phyloP scores from a whole-genome alignment of 2,888 invertebrate genomes.

The Tetheella fluctuosa region DNA sequence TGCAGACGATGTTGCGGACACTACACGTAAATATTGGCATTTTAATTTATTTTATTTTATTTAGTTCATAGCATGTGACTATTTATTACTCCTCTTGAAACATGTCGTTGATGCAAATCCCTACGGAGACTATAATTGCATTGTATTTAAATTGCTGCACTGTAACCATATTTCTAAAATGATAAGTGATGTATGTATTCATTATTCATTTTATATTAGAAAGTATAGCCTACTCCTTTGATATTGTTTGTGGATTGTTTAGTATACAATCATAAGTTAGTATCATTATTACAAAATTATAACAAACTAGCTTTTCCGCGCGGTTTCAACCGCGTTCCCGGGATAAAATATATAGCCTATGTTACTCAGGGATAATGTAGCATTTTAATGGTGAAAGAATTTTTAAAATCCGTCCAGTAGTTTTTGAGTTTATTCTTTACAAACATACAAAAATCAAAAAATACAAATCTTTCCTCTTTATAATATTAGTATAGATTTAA shows the following conservation, averaged over 20 bases:
- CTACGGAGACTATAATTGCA: not conserved
- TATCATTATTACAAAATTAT: no score
- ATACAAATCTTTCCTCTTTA: no score
- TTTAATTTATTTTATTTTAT: not conserved
- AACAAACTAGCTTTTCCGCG: no score
- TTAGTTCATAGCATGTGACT: not conserved
- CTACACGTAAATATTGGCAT: not conserved
- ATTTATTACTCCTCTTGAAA: not conserved
- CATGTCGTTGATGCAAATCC: not conserved
- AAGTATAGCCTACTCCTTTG: not conserved
- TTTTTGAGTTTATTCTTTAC: no score
- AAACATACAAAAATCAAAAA: no score
- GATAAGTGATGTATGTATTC: not conserved
- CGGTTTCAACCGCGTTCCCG: no score
- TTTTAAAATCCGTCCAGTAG: no score
- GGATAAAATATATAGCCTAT: no score
- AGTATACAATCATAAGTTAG: not conserved
- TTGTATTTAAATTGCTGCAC: constrained; percentile 3
- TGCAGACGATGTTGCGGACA: not conserved
- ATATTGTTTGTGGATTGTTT: not conserved
- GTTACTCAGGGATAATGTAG: no score
- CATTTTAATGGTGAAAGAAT: no score
- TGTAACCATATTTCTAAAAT: not conserved
- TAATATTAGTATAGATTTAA: no score
- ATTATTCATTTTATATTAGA: not conserved